phyloP scores from a whole-genome alignment of 2,888 invertebrate species.

The Leptarthrus brevirostris region DNA sequence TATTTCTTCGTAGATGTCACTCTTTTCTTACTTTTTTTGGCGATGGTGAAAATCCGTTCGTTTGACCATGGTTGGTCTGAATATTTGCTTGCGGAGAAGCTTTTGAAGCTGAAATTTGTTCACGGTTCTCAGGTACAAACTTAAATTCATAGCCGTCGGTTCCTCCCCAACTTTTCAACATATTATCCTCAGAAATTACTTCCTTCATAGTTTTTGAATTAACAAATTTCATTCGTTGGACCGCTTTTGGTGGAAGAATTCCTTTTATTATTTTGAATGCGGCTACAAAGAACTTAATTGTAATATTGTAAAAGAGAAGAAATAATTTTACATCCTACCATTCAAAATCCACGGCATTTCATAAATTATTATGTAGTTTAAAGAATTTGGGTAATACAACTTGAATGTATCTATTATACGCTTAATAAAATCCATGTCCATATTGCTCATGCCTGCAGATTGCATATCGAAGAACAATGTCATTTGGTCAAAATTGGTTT shows the following conservation, averaged over 20 bases:
- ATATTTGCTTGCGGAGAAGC: no score
- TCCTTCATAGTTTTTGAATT: constrained; percentile 80
- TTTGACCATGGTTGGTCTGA: background rate
- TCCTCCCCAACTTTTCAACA: constrained; percentile 85
- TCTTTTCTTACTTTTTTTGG: background rate
- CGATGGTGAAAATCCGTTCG: background rate
- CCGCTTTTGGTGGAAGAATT: constrained; percentile 87
- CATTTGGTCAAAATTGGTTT: constrained; percentile 80
- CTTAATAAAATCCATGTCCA: constrained; percentile 93
- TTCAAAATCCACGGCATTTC: constrained; percentile 96
- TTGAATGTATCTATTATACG: constrained; percentile 89
- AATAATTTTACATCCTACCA: constrained; percentile 69
- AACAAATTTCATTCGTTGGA: constrained; percentile 88
- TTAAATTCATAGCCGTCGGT: constrained; percentile 77
- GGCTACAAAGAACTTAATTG: constrained; percentile 70
- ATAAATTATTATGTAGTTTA: constrained; percentile 89
- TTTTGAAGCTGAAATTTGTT: background rate
- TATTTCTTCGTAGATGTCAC: no score
- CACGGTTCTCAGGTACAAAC: constrained; percentile 71
- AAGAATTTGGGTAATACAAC: constrained; percentile 85
- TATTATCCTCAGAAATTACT: constrained; percentile 79
- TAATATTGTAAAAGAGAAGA: background rate
- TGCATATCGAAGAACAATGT: constrained; percentile 92
- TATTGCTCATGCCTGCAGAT: constrained; percentile 84
- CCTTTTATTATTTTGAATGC: constrained; percentile 91